Base-by-base conservation (phyloP, 2,113 vertebrate species). In the Scartelaos histophorus region DNA sequence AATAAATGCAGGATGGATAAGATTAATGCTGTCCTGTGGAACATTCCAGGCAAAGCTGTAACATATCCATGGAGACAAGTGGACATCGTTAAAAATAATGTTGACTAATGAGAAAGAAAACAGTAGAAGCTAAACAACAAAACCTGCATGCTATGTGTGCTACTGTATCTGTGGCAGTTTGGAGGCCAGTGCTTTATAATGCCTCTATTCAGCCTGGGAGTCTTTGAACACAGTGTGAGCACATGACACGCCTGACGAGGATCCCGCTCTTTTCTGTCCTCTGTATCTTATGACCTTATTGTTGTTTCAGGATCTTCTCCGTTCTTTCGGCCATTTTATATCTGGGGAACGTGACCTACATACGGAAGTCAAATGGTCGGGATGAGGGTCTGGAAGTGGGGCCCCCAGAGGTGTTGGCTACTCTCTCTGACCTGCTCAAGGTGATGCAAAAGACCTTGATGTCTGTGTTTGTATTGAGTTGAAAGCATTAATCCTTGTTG, bases 291-390 rank as follows among this genome's bases (percentile, higher is more conserved):
- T 65, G 13, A n/a, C 60, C 56, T 3, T 47, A 66, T 66, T 45
- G 43, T 47, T 64, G 61, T 69, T 83, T 56, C 87, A 99, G 97
- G 92, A 99, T 99, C 82, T 99, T 99, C 90, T 96, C 96, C 0
- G 80, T 98, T 51, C 95, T 99, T 46, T 99, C 98, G 0, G 97
- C 98, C 68, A 99, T 99, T 89, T 91, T 99, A 70, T 99, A 99
- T 87, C 91, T 99, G 84, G 98, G 98, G 68, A 99, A 99, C 0
- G 93, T 99, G 82, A 96, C 94, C 0, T 99, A 99, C 83, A 95
- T 90, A 82, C 95, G 93, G 79, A 97, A 94, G 88, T 94, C 97
- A 3, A 95, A 94, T 0, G 97, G 97, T 57, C 92, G 97, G n/a
- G 98, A 99, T 0, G 98, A 99, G 75, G 97, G 96, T 0, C 79